These are phyloP conservation scores for Venustoraphidia nigricollis DNA, from an alignment of 2,888 invertebrate genomes.

Conservation along the genomic window DNA sequence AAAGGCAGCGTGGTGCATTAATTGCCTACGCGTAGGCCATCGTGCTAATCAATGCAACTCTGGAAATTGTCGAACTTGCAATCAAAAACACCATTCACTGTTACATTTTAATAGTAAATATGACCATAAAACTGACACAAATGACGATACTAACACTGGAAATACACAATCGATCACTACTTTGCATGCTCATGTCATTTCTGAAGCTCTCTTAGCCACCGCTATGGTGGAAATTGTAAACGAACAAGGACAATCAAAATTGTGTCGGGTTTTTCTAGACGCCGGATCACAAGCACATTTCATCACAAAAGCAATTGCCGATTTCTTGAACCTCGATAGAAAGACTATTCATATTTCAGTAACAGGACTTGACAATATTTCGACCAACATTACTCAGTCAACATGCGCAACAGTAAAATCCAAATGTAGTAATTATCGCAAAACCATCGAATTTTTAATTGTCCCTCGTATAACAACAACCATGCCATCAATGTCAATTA, in stretches of 20 bases:
- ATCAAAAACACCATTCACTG: conserved; percentile 9
- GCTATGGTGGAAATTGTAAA: conserved; percentile 4
- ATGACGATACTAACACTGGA: not conserved
- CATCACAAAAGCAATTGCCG: conserved; percentile 4
- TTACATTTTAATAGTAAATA: conserved; percentile 6
- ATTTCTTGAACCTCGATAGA: conserved; percentile 3
- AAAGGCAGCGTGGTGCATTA: too few relatives aligned
- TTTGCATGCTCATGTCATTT: not conserved
- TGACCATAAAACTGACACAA: not conserved
- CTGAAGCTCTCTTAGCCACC: conserved; percentile 8
- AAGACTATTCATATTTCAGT: conserved; percentile 3
- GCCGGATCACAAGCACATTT: conserved; percentile 10
- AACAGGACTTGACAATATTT: conserved; percentile 6
- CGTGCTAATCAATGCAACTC: too few relatives aligned
- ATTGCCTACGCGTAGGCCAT: too few relatives aligned
- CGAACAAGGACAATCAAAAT: not conserved
- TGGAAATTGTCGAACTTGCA: conserved; percentile 8
- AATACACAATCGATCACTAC: too few relatives aligned
- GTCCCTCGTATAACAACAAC: conserved; percentile 6
- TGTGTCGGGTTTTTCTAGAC: conserved; percentile 8
- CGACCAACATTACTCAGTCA: conserved; percentile 1
- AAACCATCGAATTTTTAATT: conserved; percentile 5
- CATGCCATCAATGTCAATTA: conserved; percentile 1
- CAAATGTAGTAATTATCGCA: conserved; percentile 3
- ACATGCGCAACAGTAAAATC: conserved; percentile 5